Percentiles rank a stretch among this genome's conserved stretches.
Evolutionary conservation across 2,113 vertebrate species (phyloP).

Genomic region (Mustelus asterias): DNA sequence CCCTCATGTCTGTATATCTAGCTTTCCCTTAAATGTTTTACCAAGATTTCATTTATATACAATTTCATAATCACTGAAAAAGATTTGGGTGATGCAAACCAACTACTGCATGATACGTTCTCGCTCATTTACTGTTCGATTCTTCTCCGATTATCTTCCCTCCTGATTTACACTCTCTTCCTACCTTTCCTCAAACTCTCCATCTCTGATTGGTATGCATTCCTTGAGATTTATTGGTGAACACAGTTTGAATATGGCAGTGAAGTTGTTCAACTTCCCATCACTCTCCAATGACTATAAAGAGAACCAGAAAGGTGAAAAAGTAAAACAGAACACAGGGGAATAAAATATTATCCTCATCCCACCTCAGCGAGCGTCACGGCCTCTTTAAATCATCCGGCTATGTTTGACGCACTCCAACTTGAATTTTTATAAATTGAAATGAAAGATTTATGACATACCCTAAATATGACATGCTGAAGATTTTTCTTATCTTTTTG

Average conservation of each 20-base stretch:
- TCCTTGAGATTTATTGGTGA: background rate
- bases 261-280: background rate
- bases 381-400: background rate
- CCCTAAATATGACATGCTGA: background rate
- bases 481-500: background rate
- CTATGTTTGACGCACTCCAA: background rate
- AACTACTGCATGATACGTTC: background rate
- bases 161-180: background rate
- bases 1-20: background rate
- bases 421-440: background rate
- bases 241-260: background rate
- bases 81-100: background rate
- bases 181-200: background rate
- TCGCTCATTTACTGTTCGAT: background rate
- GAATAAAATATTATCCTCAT: background rate
- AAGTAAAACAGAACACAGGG: background rate
- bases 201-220: background rate
- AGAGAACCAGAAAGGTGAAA: background rate
- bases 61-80: background rate
- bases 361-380: background rate
- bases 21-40: background rate
- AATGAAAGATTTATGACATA: background rate
- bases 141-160: background rate
- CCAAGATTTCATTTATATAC: background rate
- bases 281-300: background rate